These are phyloP conservation scores for Nanorana parkeri DNA, from an alignment of 2,113 vertebrate genomes.

Conservation along the genomic window DNA sequence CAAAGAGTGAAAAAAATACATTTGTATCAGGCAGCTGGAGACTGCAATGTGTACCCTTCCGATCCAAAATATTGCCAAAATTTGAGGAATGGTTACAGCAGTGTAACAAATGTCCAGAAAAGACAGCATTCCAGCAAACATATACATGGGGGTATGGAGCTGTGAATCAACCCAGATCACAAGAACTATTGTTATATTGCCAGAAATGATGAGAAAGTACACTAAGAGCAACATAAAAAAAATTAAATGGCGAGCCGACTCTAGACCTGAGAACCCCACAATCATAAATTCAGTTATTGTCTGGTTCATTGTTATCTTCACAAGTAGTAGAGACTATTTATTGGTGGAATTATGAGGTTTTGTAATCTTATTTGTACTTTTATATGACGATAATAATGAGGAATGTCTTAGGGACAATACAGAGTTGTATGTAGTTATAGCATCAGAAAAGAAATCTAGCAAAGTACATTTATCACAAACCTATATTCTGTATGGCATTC, in stretches of 20 bases:
- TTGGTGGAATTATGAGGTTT: not conserved
- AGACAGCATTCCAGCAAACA: constrained; percentile 63
- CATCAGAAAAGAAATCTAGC: no score
- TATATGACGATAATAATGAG: no score
- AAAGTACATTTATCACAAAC: no score
- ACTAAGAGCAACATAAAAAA: constrained; percentile 59
- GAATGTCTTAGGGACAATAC: no score
- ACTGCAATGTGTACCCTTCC: constrained; percentile 59
- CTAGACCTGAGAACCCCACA: constrained; percentile 56
- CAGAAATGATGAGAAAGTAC: constrained; percentile 61
- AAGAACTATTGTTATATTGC: constrained; percentile 61
- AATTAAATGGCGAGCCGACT: constrained; percentile 39
- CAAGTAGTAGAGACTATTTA: not conserved
- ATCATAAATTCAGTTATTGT: constrained; percentile 61
- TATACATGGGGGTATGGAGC: constrained; percentile 65
- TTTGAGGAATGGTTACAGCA: constrained; percentile 62
- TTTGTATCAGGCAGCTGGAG: constrained; percentile 63
- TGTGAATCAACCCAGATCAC: constrained; percentile 58
- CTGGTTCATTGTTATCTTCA: not conserved
- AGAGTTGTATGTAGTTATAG: no score
- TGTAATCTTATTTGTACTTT: not conserved
- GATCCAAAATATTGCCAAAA: constrained; percentile 60
- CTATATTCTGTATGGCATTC: no score
- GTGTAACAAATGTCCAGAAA: constrained; percentile 65
- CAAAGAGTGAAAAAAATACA: constrained; percentile 66